Evolutionary conservation across 2,113 vertebrate genomes (phyloP).

Genomic region (Xenopus laevis): DNA sequence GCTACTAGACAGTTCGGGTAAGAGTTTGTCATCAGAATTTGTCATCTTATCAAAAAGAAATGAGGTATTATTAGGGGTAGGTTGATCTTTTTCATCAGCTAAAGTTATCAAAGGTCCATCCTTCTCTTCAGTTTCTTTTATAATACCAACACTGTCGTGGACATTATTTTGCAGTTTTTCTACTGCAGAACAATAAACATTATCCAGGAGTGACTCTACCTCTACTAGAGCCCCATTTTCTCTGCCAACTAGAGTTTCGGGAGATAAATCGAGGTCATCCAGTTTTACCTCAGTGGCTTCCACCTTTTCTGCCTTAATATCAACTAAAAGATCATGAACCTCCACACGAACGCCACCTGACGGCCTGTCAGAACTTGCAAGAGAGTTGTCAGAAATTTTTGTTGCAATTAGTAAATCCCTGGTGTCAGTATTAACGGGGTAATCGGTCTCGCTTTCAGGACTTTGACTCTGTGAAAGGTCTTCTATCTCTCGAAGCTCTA

Average conservation of each 20-base stretch:
- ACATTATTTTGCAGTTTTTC: conserved; percentile 88
- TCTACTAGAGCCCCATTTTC: conserved; percentile 84
- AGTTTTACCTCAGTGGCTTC: conserved; percentile 97
- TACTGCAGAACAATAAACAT: conserved; percentile 91
- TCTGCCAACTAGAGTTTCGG: conserved; percentile 75
- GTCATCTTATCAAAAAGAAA: conserved; percentile 76
- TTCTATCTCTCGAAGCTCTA: conserved; percentile 89
- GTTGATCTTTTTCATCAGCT: conserved; percentile 93
- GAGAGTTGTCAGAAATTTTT: conserved; percentile 77
- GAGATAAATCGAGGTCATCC: conserved; percentile 94
- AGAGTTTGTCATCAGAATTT: conserved; percentile 74
- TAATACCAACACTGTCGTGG: conserved; percentile 71
- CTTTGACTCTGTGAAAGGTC: conserved; percentile 94
- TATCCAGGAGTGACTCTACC: conserved; percentile 91
- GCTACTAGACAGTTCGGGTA: conserved; percentile 74
- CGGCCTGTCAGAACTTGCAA: conserved; percentile 61
- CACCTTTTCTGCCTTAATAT: conserved; percentile 97
- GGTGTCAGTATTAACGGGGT: conserved; percentile 78
- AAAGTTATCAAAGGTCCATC: conserved; percentile 93
- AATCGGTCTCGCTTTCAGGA: conserved; percentile 93
- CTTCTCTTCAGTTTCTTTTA: conserved; percentile 83
- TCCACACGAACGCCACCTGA: conserved; percentile 84
- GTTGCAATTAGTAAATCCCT: conserved; percentile 85
- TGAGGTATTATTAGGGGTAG: conserved; percentile 78
- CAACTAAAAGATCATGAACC: conserved; percentile 90